phyloP scores from a whole-genome alignment of 2,113 vertebrate species.

The Eleginops maclovinus region DNA sequence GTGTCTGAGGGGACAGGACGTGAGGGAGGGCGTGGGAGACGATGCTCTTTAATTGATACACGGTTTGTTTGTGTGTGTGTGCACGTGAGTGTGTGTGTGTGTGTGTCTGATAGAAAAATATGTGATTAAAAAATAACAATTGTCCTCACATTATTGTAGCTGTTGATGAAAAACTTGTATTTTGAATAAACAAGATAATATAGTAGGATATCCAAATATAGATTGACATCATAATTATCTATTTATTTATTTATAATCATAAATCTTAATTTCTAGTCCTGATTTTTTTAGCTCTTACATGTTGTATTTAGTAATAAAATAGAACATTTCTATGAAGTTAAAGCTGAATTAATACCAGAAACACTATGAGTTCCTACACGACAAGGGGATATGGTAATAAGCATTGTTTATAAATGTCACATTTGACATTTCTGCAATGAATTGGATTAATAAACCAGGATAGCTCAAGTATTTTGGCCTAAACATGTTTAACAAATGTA shows the following conservation, averaged over 20 bases:
- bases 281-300: neutral
- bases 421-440: neutral
- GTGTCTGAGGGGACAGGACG: constrained; percentile 81
- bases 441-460: neutral
- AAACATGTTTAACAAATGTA: neutral
- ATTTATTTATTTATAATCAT: too few species aligned
- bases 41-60: constrained; percentile 75
- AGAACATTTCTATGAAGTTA: neutral
- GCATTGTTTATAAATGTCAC: neutral
- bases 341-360: neutral
- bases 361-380: neutral
- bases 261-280: neutral
- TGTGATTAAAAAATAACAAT: neutral
- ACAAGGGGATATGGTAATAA: neutral
- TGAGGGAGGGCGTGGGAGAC: constrained; percentile 71
- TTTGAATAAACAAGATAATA: neutral
- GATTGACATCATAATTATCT: neutral
- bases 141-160: neutral
- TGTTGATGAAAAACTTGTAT: neutral
- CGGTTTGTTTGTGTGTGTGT: constrained; percentile 10
- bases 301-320: neutral
- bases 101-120: neutral
- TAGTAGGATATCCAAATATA: neutral
- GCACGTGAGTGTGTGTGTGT: neutral
- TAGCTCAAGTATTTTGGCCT: neutral